Percentiles rank a stretch among this genome's conserved stretches.
Evolutionary conservation across 2,797 vertebrate species (phyloP).

Genomic region (Alosa sapidissima): DNA sequence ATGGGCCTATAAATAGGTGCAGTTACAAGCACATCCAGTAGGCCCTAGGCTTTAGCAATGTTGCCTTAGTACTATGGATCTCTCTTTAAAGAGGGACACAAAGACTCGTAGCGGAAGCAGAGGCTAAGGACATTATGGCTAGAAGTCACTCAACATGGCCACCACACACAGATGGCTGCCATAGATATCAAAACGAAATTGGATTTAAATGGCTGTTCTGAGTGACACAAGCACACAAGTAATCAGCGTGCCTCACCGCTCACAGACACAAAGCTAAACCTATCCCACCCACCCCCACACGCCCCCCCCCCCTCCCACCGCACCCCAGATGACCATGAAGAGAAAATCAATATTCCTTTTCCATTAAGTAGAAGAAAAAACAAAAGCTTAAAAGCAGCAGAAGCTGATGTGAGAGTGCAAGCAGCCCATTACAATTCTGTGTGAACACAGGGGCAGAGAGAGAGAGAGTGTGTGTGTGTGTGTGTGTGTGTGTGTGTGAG

Average conservation of each 20-base stretch:
- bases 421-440: constrained; percentile 5
- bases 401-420: not conserved
- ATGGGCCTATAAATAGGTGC: not conserved
- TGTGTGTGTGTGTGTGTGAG: constrained; percentile 9
- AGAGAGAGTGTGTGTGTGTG: not conserved
- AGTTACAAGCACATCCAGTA: not conserved
- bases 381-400: not conserved
- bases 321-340: not conserved
- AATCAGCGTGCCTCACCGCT: not conserved
- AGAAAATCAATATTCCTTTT: constrained; percentile 20
- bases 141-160: not conserved
- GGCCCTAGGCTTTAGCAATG: not conserved
- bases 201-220: constrained; percentile 29
- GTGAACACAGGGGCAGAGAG: not conserved
- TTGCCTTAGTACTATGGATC: not conserved
- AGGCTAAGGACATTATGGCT: not conserved
- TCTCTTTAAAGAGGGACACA: not conserved
- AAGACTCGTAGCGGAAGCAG: not conserved
- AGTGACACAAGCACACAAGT: not conserved
- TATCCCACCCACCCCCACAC: not conserved
- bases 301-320: not conserved
- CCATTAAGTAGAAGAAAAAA: not conserved
- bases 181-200: constrained; percentile 35
- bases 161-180: not conserved
- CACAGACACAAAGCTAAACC: not conserved